A percentile compares a stretch with the other conserved stretches of the same genome.
phyloP scores from a whole-genome alignment of 2,797 vertebrate species.

The Eulemur rubriventer region DNA sequence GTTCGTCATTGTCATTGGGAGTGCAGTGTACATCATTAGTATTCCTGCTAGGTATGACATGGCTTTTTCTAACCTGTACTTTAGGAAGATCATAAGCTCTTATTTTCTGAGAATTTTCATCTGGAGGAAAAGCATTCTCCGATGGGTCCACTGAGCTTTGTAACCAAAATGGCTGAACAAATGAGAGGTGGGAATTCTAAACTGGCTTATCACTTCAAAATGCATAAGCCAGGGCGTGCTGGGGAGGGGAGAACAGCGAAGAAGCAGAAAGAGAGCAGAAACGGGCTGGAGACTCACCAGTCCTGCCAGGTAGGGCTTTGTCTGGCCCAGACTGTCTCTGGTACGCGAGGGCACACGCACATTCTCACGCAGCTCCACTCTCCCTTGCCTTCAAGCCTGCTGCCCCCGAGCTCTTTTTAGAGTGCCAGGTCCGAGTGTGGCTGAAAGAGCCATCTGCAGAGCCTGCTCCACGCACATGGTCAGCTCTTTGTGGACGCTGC shows the following conservation, averaged over 20 bases:
- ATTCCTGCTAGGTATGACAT: conserved; percentile 61
- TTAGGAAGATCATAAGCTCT: conserved; percentile 65
- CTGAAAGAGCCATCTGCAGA: conserved; percentile 74
- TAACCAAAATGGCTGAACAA: conserved; percentile 67
- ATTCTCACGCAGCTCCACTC: conserved; percentile 66
- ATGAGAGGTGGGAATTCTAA: conserved; percentile 64
- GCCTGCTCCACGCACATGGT: conserved; percentile 66
- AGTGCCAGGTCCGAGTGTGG: conserved; percentile 74
- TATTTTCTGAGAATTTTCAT: conserved; percentile 63
- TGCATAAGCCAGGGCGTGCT: conserved; percentile 33
- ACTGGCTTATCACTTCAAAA: conserved; percentile 59
- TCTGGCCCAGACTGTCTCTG: conserved; percentile 53
- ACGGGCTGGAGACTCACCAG: conserved; percentile 77
- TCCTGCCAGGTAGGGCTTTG: conserved; percentile 77
- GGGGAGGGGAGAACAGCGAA: conserved; percentile 22
- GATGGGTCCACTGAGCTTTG: conserved; percentile 37
- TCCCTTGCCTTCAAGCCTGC: conserved; percentile 73
- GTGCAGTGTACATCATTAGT: conserved; percentile 41
- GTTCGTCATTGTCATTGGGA: conserved; percentile 63
- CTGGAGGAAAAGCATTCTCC: conserved; percentile 31
- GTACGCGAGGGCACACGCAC: conserved; percentile 64
- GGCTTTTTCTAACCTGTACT: conserved; percentile 57
- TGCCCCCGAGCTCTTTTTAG: conserved; percentile 75
- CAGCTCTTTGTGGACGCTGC: conserved; percentile 79
- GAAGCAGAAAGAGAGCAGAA: conserved; percentile 62